Base-by-base conservation (phyloP, 2,888 invertebrate genomes). In the Drosophila paramelanica region DNA sequence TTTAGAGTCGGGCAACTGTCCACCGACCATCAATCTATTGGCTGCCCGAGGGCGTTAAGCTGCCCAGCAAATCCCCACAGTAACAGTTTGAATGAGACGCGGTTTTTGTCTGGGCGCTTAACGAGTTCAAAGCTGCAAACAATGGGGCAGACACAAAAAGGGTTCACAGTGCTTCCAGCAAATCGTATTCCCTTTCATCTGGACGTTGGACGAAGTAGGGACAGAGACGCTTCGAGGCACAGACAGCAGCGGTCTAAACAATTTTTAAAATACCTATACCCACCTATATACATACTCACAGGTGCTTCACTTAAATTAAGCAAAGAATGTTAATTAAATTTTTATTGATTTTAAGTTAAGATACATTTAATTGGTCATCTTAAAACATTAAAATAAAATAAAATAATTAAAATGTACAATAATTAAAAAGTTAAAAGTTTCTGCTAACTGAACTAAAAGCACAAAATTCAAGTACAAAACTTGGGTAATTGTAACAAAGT, bases 1-100 rank as follows among this genome's bases (percentile, higher is more conserved):
- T 80, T 80, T 80, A 64, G 66, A 66, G 53, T 57, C 66, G 67
- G 56, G 58, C 65, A 60, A 73, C 79, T 85, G 85, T 85, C 88
- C 85, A 88, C 81, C 77, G 76, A 64, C 81, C 81, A 83, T 77
- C 84, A 85, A 88, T 89, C 88, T 81, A 83, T 83, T 72, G 81
- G 60, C 66, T 47, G 45, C 47, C 69, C 61, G 52, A 39, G 74
- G 81, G 73, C 89, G 77, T 75, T 80, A 80, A 78, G 86, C 80
- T 66, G 77, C 41, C 79, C 53, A 47, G 64, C 62, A 79, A 81
- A 81, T 77, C 81, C 85, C 66, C 73, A 55, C 56, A 64, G 75
- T 52, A 56, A 55, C 58, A 64, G 72, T 69, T 82, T 79, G 79
- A 74, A 73, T 52, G 74, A 70, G 72, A 53, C 79, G 77, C 70